A percentile compares a stretch with the other conserved stretches of the same genome.
phyloP scores from a whole-genome alignment of 1,140 invertebrate genomes.

The Tetragnatha versicolor region DNA sequence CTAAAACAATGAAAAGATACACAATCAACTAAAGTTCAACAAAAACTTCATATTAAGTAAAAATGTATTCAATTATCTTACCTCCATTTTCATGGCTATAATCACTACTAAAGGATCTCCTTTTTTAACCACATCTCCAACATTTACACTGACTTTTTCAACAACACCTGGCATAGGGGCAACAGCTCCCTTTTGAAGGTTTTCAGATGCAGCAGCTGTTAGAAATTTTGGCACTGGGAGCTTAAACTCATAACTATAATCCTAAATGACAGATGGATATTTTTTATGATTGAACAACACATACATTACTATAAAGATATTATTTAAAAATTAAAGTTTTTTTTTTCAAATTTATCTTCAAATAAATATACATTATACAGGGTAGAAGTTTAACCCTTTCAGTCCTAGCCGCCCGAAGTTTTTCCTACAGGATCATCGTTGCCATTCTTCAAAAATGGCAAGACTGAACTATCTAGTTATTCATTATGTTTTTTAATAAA shows the following conservation, averaged over 20 bases:
- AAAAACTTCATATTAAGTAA: neutral
- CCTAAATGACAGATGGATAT: too few species aligned
- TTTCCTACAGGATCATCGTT: too few species aligned
- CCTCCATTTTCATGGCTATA: conserved; percentile 99
- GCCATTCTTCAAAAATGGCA: too few species aligned
- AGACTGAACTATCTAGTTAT: too few species aligned
- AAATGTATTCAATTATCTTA: conserved; percentile 62
- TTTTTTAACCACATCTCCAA: conserved; percentile 78
- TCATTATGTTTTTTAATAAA: too few species aligned
- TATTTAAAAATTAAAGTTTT: too few species aligned
- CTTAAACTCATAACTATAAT: conserved; percentile 63
- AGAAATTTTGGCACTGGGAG: conserved; percentile 66
- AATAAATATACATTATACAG: too few species aligned
- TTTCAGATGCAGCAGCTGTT: conserved; percentile 59
- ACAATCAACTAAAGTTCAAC: neutral
- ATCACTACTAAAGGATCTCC: conserved; percentile 88
- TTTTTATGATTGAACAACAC: too few species aligned
- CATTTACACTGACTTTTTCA: conserved; percentile 85
- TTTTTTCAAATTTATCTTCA: too few species aligned
- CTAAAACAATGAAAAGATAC: conserved; percentile 64
- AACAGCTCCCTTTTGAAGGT: conserved; percentile 69
- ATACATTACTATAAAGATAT: too few species aligned
- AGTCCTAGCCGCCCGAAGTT: too few species aligned
- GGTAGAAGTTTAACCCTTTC: too few species aligned
- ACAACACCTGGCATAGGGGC: conserved; percentile 96